Conservation (phyloP, 35 echinoderm and acorn worm species). For the Patiria miniata region DNA sequence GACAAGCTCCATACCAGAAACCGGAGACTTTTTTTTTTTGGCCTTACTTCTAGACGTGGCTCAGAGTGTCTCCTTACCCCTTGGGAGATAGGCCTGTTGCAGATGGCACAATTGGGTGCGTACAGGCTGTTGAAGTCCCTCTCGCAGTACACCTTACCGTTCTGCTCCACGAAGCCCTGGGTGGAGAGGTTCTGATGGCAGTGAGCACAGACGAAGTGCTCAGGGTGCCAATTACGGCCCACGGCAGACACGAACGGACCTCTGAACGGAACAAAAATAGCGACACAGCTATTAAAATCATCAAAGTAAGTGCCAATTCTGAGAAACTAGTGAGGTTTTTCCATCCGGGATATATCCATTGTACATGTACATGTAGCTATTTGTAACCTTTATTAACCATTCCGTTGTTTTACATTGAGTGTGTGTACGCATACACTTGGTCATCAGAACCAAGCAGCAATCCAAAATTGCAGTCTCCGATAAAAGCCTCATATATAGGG, state of each 20-base stretch:
- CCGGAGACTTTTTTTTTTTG: too few relatives aligned
- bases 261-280: constrained; percentile 59
- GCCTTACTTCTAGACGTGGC: too few relatives aligned
- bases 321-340: too few relatives aligned
- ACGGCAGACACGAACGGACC: constrained; percentile 88
- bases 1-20: too few relatives aligned
- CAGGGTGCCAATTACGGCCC: constrained; percentile 89
- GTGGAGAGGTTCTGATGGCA: constrained; percentile 72
- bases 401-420: too few relatives aligned
- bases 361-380: too few relatives aligned
- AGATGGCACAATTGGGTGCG: constrained; percentile 68
- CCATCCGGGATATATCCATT: too few relatives aligned
- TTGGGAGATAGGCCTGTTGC: constrained; percentile 44
- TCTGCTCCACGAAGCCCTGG: constrained; percentile 85
- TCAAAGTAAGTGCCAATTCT: neutral
- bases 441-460: too few relatives aligned
- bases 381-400: too few relatives aligned
- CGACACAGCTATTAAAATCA: neutral
- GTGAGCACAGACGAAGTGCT: constrained; percentile 93
- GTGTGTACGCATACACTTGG: too few relatives aligned
- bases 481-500: too few relatives aligned
- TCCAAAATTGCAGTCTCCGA: too few relatives aligned
- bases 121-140: constrained; percentile 80
- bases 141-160: constrained; percentile 92
- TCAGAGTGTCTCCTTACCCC: constrained; percentile 61